phyloP scores from a whole-genome alignment of 1,140 invertebrate species.

The Colletes gigas region DNA sequence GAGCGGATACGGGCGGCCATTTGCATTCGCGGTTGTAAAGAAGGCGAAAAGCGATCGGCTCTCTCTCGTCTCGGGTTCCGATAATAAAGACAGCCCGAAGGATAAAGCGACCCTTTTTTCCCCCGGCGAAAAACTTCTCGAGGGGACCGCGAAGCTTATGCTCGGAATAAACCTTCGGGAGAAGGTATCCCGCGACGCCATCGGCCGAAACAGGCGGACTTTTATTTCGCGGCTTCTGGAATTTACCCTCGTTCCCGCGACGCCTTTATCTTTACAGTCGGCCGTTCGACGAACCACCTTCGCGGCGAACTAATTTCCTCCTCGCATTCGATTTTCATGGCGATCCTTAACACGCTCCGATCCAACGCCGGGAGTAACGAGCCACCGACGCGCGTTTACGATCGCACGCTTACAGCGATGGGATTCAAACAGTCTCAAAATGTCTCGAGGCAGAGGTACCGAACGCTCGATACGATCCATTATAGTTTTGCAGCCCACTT shows the following conservation, averaged over 20 bases:
- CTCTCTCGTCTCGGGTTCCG: slow-evolving; percentile 48
- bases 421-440: too few relatives aligned
- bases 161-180: slow-evolving; percentile 68
- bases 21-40: slow-evolving; percentile 77
- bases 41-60: slow-evolving; percentile 70
- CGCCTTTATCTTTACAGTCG: slow-evolving; percentile 70
- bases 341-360: slow-evolving; percentile 61
- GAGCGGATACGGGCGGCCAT: slow-evolving; percentile 73
- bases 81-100: slow-evolving; percentile 68
- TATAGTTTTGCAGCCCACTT: too few relatives aligned
- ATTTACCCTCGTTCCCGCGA: slow-evolving; percentile 43
- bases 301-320: slow-evolving; percentile 72
- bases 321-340: slow-evolving; percentile 76
- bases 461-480: too few relatives aligned
- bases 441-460: too few relatives aligned
- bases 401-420: not conserved
- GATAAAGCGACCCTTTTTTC: slow-evolving; percentile 55
- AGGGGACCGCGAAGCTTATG: slow-evolving; percentile 69
- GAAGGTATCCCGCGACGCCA: slow-evolving; percentile 28
- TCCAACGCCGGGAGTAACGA: slow-evolving; percentile 62
- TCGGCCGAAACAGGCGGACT: slow-evolving; percentile 33
- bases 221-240: slow-evolving; percentile 58
- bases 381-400: slow-evolving; percentile 65
- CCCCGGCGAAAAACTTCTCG: slow-evolving; percentile 32
- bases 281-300: slow-evolving; percentile 26